phyloP scores from a whole-genome alignment of 2,113 vertebrate genomes.

The Cavia aperea region DNA sequence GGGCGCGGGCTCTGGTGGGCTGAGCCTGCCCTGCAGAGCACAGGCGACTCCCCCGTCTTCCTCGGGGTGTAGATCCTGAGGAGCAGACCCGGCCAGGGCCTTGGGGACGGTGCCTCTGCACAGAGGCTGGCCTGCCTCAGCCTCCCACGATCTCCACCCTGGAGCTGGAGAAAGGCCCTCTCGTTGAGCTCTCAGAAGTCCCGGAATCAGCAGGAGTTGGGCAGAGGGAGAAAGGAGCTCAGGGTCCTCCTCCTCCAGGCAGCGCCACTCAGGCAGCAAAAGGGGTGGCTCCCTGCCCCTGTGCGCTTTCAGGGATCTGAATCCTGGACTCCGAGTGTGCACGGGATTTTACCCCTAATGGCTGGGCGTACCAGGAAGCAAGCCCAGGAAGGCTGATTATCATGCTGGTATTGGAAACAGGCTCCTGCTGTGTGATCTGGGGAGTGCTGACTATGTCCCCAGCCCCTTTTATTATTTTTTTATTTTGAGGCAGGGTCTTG shows the following conservation, averaged over 20 bases:
- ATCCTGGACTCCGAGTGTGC: not conserved
- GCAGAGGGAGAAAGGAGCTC: constrained; percentile 48
- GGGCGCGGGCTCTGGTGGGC: too few species aligned
- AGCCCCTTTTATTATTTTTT: not conserved
- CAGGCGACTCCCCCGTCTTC: not conserved
- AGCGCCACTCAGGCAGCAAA: constrained; percentile 16
- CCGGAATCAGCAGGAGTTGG: constrained; percentile 10
- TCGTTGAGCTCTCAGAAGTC: constrained; percentile 36
- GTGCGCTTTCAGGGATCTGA: not conserved
- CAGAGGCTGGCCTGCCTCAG: too few species aligned
- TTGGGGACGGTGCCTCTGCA: too few species aligned
- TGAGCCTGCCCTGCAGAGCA: not conserved
- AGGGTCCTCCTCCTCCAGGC: constrained; percentile 18
- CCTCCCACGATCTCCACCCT: too few species aligned
- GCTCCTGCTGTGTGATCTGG: not conserved
- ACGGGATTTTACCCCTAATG: not conserved
- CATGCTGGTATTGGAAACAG: not conserved
- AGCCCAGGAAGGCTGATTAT: not conserved
- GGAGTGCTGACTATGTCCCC: not conserved
- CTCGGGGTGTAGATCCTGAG: too few species aligned
- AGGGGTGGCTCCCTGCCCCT: too few species aligned
- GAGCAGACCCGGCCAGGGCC: too few species aligned
- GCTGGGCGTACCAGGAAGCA: not conserved
- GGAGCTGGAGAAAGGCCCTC: not conserved
- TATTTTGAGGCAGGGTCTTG: not conserved